Base-by-base conservation (phyloP, 2,797 vertebrate genomes). In the Masticophis lateralis region DNA sequence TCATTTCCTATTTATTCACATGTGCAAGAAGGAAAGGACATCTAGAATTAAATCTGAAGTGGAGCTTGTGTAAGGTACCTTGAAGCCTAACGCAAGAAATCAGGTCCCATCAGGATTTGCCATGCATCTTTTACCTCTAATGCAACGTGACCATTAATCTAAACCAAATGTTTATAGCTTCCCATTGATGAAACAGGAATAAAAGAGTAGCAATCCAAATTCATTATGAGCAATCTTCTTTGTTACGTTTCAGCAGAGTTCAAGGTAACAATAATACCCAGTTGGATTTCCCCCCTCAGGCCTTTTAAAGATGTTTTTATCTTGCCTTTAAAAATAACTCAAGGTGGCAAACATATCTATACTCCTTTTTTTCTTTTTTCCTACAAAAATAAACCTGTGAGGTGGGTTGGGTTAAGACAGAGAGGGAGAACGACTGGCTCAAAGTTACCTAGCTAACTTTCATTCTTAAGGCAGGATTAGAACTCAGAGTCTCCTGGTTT, bases 31-130 rank as follows among this genome's bases (percentile, higher is more conserved):
- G 95, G 95, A 96, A 97, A 97, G 94, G 94, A 94, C 95, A 97
- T 97, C 93, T 91, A 89, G 97, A 97, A 97, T 97, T 97, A 97
- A 97, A 98, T 96, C 96, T 97, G 94, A 97, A 97, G 95, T 89
- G 95, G 95, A 95, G 91, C 91, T 94, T 74, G 92, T 95, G 88
- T 95, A 87, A 83, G 51, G 88, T 95, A n/a, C 87, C 56, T 96
- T 96, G 89, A 96, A 3, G 16, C 93, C 59, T 92, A 95, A 93
- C 94, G 94, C 32, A 93, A 79, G 89, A 95, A 91, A 93, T 94
- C 60, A 95, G n/a, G 89, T 88, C 79, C 37, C 90, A 79, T 95
- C 91, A 91, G 94, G 90, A 91, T 97, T 95, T 94, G 92, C 88
- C 92, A 94, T 90, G 43, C 55, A 92, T 51, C 83, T 95, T 95